These are phyloP conservation scores for Drosophila nigrodunni DNA, from an alignment of 1,140 invertebrate species.

Conservation along the genomic window DNA sequence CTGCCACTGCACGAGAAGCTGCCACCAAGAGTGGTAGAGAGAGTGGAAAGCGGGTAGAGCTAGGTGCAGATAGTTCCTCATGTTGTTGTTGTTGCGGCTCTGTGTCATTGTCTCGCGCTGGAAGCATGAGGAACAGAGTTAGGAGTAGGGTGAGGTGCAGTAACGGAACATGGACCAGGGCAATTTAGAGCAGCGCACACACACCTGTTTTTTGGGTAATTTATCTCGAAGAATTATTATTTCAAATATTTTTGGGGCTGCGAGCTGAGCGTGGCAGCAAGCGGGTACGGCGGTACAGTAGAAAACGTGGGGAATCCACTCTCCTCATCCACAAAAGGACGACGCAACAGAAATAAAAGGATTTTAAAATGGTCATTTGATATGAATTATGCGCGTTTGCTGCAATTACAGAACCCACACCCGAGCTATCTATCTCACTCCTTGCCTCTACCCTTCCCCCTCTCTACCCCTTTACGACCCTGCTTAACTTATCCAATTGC, in stretches of 20 bases:
- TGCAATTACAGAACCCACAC: constrained; percentile 76
- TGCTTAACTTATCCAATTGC: constrained; percentile 13
- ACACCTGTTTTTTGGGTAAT: constrained; percentile 84
- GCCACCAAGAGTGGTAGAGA: constrained; percentile 1
- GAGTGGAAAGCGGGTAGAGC: constrained; percentile 4
- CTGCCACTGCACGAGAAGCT: constrained; percentile 50
- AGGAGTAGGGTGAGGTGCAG: constrained; percentile 28
- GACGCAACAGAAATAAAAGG: constrained; percentile 81
- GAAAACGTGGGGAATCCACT: not conserved
- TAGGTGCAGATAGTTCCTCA: not conserved
- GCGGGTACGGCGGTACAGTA: not conserved
- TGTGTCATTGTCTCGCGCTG: constrained; percentile 77
- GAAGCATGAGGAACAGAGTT: constrained; percentile 10
- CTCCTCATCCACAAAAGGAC: constrained; percentile 24
- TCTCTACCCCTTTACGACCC: not conserved
- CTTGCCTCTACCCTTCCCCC: not conserved
- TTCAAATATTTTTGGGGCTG: constrained; percentile 80
- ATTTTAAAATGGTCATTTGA: constrained; percentile 85
- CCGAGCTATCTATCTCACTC: not conserved
- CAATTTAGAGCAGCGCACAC: constrained; percentile 72
- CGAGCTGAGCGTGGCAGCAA: not conserved
- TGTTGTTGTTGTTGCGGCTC: constrained; percentile 62
- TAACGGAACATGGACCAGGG: constrained; percentile 46
- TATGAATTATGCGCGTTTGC: constrained; percentile 84
- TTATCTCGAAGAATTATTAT: constrained; percentile 85